Evolutionary conservation across 2,797 vertebrate species (phyloP).

Genomic region (Crypturellus tataupa): DNA sequence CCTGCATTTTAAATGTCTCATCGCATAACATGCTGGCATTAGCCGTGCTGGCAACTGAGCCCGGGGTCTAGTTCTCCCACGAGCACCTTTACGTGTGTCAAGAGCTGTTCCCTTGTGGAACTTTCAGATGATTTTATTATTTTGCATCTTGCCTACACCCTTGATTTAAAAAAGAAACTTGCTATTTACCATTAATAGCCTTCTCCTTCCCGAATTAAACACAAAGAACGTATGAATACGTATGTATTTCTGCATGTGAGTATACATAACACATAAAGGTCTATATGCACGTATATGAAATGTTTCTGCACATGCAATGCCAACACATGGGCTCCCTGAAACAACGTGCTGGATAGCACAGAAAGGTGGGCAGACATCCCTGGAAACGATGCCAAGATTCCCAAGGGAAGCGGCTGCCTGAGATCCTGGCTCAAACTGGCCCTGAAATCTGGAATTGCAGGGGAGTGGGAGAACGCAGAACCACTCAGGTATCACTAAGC

Average conservation of each 20-base stretch:
- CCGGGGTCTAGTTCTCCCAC: conserved; percentile 19
- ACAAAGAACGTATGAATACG: not conserved
- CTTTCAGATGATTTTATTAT: not conserved
- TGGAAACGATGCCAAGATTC: conserved; percentile 65
- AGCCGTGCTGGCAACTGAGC: conserved; percentile 81
- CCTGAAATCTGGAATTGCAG: conserved; percentile 16
- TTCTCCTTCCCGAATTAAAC: not conserved
- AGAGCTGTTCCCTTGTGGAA: conserved; percentile 57
- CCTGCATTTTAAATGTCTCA: conserved; percentile 84
- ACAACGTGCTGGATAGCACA: not conserved
- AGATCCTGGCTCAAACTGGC: conserved; percentile 30
- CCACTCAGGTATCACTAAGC: not conserved
- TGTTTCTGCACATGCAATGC: not conserved
- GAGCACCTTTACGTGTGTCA: conserved; percentile 48
- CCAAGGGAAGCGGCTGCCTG: conserved; percentile 18
- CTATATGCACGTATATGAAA: accelerated
- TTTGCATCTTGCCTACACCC: not conserved
- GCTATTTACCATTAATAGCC: not conserved
- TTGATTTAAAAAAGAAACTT: not conserved
- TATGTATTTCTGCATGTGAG: not conserved
- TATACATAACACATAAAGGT: accelerated
- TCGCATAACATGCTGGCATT: conserved; percentile 79
- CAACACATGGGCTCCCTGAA: not conserved
- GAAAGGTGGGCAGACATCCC: conserved; percentile 65
- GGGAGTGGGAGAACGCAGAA: not conserved